These are phyloP conservation scores for Temnothorax nylanderi DNA, from an alignment of 1,140 invertebrate species.

Conservation along the genomic window DNA sequence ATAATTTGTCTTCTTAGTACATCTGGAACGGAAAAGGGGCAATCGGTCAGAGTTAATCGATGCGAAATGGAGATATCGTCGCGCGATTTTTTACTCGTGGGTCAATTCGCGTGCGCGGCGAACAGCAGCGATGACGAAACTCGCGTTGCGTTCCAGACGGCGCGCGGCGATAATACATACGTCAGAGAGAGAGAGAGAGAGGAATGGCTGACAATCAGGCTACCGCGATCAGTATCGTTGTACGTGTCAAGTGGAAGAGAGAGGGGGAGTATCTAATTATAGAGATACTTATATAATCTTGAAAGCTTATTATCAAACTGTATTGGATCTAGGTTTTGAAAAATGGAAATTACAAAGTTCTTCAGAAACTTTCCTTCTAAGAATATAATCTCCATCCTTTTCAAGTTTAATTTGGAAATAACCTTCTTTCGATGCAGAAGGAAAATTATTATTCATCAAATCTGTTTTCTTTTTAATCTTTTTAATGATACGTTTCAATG, in stretches of 20 bases:
- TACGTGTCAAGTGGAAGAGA: background rate
- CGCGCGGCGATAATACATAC: background rate
- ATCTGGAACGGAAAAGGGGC: conserved; percentile 85
- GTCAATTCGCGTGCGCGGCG: conserved; percentile 29
- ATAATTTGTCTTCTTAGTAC: conserved; percentile 91
- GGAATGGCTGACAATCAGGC: conserved; percentile 1
- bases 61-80: background rate
- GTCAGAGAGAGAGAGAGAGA: background rate
- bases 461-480: background rate
- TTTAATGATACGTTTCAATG: background rate
- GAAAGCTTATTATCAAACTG: background rate
- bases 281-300: too few relatives aligned
- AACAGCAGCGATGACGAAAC: conserved; percentile 59
- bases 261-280: background rate
- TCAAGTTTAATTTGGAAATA: background rate
- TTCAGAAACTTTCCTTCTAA: background rate
- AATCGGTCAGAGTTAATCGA: background rate
- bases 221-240: background rate
- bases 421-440: background rate
- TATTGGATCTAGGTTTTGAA: background rate
- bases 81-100: background rate
- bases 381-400: background rate
- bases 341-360: background rate
- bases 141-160: conserved; percentile 41
- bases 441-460: background rate